Conservation (phyloP, 2,113 vertebrate genomes). For the Microtus pennsylvanicus region DNA sequence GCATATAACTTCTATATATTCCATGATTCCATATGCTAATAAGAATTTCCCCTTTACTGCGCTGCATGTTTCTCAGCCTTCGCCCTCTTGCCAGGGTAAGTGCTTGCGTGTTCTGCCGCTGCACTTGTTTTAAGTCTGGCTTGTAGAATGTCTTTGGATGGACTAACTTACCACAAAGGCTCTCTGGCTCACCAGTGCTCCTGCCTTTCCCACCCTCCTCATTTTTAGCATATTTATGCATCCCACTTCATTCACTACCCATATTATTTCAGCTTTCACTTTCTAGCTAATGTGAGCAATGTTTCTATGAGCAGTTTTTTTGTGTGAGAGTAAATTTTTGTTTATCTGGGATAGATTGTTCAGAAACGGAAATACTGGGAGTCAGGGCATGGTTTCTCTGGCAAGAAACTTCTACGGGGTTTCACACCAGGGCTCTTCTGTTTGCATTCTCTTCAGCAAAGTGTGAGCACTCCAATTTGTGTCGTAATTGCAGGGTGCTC, state of each 20-base stretch:
- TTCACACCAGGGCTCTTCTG: background rate
- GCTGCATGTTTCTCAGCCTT: no score
- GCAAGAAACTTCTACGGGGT: background rate
- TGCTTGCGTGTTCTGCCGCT: background rate
- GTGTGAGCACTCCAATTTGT: background rate
- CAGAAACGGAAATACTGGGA: background rate
- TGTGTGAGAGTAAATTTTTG: background rate
- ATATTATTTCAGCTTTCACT: background rate
- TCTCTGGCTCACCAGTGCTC: background rate
- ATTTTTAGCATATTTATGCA: no score
- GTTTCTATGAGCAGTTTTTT: background rate
- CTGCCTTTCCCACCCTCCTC: background rate
- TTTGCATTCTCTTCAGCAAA: background rate
- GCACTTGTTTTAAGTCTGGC: background rate
- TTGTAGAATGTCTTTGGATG: background rate
- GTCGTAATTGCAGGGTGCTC: background rate
- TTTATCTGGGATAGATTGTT: background rate
- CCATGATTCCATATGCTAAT: background rate
- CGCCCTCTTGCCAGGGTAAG: accelerated
- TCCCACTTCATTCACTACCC: background rate
- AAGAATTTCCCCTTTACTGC: accelerated
- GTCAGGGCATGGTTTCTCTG: background rate
- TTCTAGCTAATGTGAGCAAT: background rate
- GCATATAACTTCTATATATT: background rate
- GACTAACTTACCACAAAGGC: background rate